phyloP scores from a whole-genome alignment of 2,888 invertebrate species.

The Morpho helenor region DNA sequence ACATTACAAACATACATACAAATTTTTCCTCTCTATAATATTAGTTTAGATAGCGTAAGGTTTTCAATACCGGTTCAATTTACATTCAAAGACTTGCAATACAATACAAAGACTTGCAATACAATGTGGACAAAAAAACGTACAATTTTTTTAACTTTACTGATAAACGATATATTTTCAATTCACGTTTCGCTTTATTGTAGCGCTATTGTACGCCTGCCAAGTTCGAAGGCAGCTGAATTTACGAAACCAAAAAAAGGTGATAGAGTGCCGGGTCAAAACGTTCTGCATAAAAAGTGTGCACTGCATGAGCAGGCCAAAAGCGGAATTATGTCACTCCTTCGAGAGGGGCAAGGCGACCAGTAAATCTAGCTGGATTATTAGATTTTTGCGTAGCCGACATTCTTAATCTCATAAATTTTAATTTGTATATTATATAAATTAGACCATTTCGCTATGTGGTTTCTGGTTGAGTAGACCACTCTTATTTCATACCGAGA shows the following conservation, averaged over 20 bases:
- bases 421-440: no score
- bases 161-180: conserved; percentile 22
- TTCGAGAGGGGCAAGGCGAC: conserved; percentile 10
- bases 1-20: no score
- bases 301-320: conserved; percentile 8
- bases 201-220: conserved; percentile 20
- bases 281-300: conserved; percentile 18
- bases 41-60: no score
- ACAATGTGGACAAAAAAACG: not conserved
- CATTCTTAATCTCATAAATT: not conserved
- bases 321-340: conserved; percentile 17
- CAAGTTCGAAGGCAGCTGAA: conserved; percentile 23
- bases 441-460: no score
- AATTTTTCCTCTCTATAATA: no score
- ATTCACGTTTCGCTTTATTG: conserved; percentile 22
- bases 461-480: no score
- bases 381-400: not conserved
- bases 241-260: conserved; percentile 22
- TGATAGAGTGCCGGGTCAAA: conserved; percentile 22
- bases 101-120: no score
- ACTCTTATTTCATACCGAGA: no score
- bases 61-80: no score
- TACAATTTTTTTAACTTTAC: conserved; percentile 12
- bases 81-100: no score
- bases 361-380: conserved; percentile 10